Conservation (phyloP, 2,797 vertebrate genomes). For the Glyptemys insculpta region DNA sequence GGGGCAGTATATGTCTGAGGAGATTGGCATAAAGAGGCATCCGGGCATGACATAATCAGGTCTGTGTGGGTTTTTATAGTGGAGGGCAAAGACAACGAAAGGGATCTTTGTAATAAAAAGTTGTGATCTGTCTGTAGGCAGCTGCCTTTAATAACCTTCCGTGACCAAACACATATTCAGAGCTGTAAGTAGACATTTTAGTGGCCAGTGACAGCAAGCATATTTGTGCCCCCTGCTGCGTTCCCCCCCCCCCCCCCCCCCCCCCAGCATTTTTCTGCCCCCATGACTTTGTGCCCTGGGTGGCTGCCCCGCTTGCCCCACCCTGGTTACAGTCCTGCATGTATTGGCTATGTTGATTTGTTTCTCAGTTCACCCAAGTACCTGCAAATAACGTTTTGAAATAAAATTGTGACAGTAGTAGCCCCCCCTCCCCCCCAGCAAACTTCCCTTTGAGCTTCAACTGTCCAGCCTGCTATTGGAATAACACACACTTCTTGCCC, state of each 20-base stretch:
- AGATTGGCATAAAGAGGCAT: background rate
- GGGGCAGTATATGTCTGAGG: background rate
- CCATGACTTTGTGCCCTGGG: too few species aligned
- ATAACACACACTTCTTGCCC: background rate
- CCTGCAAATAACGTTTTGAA: background rate
- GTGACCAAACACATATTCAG: background rate
- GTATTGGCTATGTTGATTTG: background rate
- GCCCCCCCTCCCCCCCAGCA: background rate
- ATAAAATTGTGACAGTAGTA: background rate
- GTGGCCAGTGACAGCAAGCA: background rate
- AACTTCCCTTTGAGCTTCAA: background rate
- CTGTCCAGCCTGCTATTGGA: background rate
- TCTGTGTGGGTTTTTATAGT: background rate
- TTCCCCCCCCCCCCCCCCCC: rapidly evolving
- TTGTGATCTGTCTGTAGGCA: background rate
- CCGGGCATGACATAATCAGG: background rate
- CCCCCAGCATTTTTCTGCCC: background rate
- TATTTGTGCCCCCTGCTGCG: background rate
- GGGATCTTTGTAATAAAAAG: background rate
- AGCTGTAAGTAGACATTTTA: background rate
- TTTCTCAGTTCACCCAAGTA: background rate
- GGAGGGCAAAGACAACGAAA: background rate
- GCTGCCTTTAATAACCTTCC: background rate
- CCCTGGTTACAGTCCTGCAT: too few species aligned
- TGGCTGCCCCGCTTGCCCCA: too few species aligned